Conservation (phyloP, 2,888 invertebrate genomes). For the Pediacus dermestoides region DNA sequence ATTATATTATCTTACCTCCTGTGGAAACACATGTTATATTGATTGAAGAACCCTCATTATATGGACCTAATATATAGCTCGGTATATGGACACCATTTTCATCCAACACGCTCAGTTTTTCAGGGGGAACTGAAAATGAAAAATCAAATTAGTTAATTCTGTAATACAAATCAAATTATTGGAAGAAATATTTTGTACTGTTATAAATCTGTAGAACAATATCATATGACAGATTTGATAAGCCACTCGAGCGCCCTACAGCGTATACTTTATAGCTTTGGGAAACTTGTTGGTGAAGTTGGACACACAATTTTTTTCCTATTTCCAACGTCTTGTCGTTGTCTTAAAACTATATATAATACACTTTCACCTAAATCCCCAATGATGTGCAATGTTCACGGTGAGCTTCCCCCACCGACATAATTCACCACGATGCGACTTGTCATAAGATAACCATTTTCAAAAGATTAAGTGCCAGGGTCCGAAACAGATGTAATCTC, state of each 20-base stretch:
- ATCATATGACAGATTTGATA: too few relatives aligned
- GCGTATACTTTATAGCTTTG: too few relatives aligned
- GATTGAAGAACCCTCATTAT: slow-evolving; percentile 77
- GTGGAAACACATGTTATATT: slow-evolving; percentile 81
- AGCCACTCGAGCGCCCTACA: too few relatives aligned
- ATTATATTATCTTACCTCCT: slow-evolving; percentile 64
- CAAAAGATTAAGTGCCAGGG: slow-evolving; percentile 19
- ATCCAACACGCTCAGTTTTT: slow-evolving; percentile 74
- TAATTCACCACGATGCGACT: slow-evolving; percentile 1
- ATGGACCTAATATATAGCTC: slow-evolving; percentile 76
- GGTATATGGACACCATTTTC: slow-evolving; percentile 73
- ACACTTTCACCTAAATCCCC: too few relatives aligned
- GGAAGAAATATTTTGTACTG: too few relatives aligned
- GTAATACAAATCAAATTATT: too few relatives aligned
- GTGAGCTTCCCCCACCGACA: too few relatives aligned
- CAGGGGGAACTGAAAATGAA: slow-evolving; percentile 70
- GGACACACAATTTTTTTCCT: slow-evolving; percentile 5
- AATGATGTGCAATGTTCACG: too few relatives aligned
- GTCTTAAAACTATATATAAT: too few relatives aligned
- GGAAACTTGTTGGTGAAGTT: background rate
- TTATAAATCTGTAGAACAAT: too few relatives aligned
- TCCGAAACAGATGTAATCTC: slow-evolving; percentile 25
- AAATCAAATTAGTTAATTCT: slow-evolving; percentile 8
- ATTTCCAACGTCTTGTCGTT: too few relatives aligned
- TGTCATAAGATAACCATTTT: slow-evolving; percentile 32